Base-by-base conservation (phyloP, 2,888 invertebrate species). In the Tricholauxania praeusta region DNA sequence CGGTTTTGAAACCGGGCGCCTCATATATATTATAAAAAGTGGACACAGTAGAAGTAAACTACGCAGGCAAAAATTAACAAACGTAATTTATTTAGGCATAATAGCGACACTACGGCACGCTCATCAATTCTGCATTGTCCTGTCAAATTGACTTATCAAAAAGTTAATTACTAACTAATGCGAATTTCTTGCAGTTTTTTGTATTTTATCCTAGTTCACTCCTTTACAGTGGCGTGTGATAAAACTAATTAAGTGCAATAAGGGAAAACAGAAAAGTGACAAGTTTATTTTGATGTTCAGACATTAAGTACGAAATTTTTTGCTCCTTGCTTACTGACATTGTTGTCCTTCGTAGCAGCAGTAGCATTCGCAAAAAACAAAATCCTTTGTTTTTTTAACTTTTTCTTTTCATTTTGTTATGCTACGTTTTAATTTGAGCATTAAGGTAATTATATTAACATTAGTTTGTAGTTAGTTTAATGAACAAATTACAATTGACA, bases 231-330 rank as follows among this genome's bases (percentile, higher is more conserved):
- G 59, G 73, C 68, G 79, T 81, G 80, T 81, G 81, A 82, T 82
- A 83, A 83, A 84, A 84, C 83, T 83, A 84, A 84, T 84, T 84
- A 84, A 80, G 80, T 81, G 82, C 84, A 83, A 82, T 82, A 82
- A 75, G 59, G 19, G 52, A 62, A 73, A 75, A 76, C 49, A 49
- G 59, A 77, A 78, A 76, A 83, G 82, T 82, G 83, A 82, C 84
- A 83, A 83, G 79, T 82, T 82, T 80, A 78, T 81, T 82, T 79
- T 79, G 81, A 83, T 82, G 80, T 79, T 80, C 76, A 76, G 77
- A 80, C 80, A 79, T 80, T 80, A 79, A 78, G 73, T 76, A 77
- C 53, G 65, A 72, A 73, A 67, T 76, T 73, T 64, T 73, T 74
- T 48, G 55, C 68, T 64, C 62, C 55, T 72, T 76, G 39, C n/a